Conservation (phyloP, 2,797 vertebrate genomes). For the Sebastes elongatus region DNA sequence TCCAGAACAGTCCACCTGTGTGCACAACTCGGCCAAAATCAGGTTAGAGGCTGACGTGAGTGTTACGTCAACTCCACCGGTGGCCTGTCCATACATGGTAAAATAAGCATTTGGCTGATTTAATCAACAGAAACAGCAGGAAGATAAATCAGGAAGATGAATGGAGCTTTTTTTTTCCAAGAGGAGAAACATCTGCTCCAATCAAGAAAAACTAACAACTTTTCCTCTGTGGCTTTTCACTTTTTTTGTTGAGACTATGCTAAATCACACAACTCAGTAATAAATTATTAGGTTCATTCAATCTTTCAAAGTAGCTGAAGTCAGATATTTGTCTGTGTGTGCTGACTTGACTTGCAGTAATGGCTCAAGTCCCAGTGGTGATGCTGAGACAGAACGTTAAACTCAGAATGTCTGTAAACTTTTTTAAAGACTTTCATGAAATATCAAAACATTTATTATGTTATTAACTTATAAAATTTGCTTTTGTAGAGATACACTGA, state of each 20-base stretch:
- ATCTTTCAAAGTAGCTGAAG: slow-evolving; percentile 13
- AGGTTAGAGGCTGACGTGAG: slow-evolving; percentile 50
- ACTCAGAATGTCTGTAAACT: neutral
- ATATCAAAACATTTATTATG: neutral
- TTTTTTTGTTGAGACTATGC: slow-evolving; percentile 25
- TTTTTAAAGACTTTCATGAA: neutral
- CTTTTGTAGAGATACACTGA: neutral
- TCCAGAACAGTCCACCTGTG: slow-evolving; percentile 56
- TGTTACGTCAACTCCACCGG: slow-evolving; percentile 43
- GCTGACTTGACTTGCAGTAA: neutral
- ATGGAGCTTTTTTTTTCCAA: slow-evolving; percentile 46
- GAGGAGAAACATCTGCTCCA: slow-evolving; percentile 72
- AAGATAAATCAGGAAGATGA: slow-evolving; percentile 63
- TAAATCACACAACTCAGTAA: slow-evolving; percentile 46
- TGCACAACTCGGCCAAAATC: slow-evolving; percentile 40
- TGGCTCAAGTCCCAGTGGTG: neutral
- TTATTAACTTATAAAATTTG: neutral
- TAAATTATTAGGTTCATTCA: slow-evolving; percentile 35
- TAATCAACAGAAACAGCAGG: slow-evolving; percentile 47
- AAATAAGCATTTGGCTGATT: slow-evolving; percentile 60
- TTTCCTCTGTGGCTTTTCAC: slow-evolving; percentile 38
- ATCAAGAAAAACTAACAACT: slow-evolving; percentile 70
- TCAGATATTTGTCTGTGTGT: slow-evolving; percentile 32
- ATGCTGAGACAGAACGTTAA: neutral
- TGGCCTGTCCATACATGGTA: slow-evolving; percentile 50